Base-by-base conservation (phyloP, 2,113 vertebrate species). In the Cygnus buccinator region DNA sequence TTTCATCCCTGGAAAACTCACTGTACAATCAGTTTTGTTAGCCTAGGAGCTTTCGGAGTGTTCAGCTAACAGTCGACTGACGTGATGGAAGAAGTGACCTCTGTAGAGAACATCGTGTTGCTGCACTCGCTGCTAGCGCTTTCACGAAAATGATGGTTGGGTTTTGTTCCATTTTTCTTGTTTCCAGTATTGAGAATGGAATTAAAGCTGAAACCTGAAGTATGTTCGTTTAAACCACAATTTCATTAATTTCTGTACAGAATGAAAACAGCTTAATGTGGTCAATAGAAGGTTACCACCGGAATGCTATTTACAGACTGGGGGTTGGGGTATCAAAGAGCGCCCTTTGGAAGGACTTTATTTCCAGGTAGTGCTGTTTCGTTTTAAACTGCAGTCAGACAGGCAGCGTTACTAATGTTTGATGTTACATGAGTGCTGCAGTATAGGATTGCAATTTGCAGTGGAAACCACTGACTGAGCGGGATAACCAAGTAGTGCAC, bases 1-100 rank as follows among this genome's bases (percentile, higher is more conserved):
- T 94, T 95, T 95, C 88, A 92, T 87, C 96, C 96, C 97, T 95
- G 97, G 91, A 97, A 94, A 97, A 95, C 86, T 96, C 91, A 67
- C 96, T 97, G 94, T 96, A 91, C 95, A 68, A 92, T 90, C 90
- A 77, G 93, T 83, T 95, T 94, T 87, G 93, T 63, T 96, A 95
- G 94, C 77, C 41, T 94, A 95, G 94, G 83, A 57, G 70, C 90
- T 93, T 85, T 90, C 91, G 92, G 96, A 97, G 55, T 22, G 81
- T 58, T 95, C 96, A 93, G 95, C 95, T 92, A 31, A n/a, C 13
- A 4, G 10, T 46, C 84, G 22, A 85, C 95, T 77, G 92, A 82
- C 18, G 5, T 2, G 78, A 82, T 68, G 93, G 83, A 94, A 92
- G 84, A 59, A 95, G 91, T 85, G 82, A 93, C 86, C 88, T 92